phyloP scores from a whole-genome alignment of 2,113 vertebrate genomes.

The Rostratula benghalensis region DNA sequence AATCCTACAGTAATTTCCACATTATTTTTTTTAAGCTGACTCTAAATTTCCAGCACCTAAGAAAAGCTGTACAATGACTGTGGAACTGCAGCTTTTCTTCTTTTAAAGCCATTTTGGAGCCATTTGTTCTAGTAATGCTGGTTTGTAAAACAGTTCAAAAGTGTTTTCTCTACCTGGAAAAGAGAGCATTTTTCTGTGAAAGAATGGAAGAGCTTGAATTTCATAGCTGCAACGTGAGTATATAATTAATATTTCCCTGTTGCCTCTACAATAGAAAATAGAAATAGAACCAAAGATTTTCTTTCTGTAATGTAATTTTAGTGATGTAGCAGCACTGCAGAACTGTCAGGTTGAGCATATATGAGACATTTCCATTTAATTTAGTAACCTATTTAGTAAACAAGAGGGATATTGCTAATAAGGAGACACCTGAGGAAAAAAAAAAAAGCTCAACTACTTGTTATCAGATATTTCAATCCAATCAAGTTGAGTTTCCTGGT shows the following conservation, averaged over 20 bases:
- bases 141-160: neutral
- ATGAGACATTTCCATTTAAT: neutral
- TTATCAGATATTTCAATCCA: neutral
- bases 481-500: neutral
- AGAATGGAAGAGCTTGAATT: neutral
- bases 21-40: neutral
- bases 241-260: neutral
- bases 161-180: slow-evolving; percentile 5
- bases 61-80: neutral
- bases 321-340: neutral
- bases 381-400: neutral
- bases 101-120: neutral
- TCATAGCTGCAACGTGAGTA: neutral
- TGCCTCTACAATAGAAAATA: neutral
- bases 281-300: neutral
- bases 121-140: neutral
- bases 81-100: neutral
- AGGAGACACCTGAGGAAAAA: neutral
- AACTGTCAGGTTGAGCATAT: neutral
- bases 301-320: neutral
- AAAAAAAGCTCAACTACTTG: neutral
- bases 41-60: neutral
- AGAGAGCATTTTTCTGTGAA: neutral
- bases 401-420: neutral
- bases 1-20: neutral